Base-by-base conservation (phyloP, 2,888 invertebrate genomes). In the Pyrrhosoma nymphula region DNA sequence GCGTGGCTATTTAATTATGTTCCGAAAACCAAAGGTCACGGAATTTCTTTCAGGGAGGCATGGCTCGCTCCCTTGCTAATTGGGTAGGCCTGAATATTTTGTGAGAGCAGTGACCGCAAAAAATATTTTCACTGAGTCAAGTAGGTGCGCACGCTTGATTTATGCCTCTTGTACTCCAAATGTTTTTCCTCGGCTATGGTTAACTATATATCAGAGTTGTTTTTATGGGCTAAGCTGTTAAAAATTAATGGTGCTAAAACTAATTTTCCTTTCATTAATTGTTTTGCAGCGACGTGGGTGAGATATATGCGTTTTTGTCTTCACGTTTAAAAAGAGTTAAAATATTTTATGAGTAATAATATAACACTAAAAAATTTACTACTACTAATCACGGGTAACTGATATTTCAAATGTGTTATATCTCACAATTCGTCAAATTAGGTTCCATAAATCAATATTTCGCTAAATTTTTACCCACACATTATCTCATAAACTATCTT, bases 1-100 rank as follows among this genome's bases (percentile, higher is more conserved):
- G 35, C 35, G 82, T 82, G 26, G 35, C 82, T 16, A 82, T 82
- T 82, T 82, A 82, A 82, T 82, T 82, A 82, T 82, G 82, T 35
- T 82, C 82, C 1, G 82, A 30, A 35, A 8, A 18, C 82, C 30
- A 82, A 82, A 82, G 82, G 82, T 82, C 82, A 35, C 82, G 18
- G 82, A 82, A 82, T 82, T 82, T 82, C 82, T 82, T 82, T 30
- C 16, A 26, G 30, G 26, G 35, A 3, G 26, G 26, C 35, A 35
- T 82, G 18, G 82, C 35, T 16, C 14, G 82, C 0, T 20, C 30
- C 35, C 82, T 14, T 35, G 35, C 35, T 82, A 82, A 82, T 82
- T 82, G 35, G 35, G 35, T n/a, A 82, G 82, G 3, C 35, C n/a
- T 82, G 35, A 82, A 82, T 82, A 82, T 35, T 82, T 82, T 26